A percentile compares a stretch with the other conserved stretches of the same genome.
Evolutionary conservation across 1,140 invertebrate genomes (phyloP).

Genomic region (Drosophila mayri): DNA sequence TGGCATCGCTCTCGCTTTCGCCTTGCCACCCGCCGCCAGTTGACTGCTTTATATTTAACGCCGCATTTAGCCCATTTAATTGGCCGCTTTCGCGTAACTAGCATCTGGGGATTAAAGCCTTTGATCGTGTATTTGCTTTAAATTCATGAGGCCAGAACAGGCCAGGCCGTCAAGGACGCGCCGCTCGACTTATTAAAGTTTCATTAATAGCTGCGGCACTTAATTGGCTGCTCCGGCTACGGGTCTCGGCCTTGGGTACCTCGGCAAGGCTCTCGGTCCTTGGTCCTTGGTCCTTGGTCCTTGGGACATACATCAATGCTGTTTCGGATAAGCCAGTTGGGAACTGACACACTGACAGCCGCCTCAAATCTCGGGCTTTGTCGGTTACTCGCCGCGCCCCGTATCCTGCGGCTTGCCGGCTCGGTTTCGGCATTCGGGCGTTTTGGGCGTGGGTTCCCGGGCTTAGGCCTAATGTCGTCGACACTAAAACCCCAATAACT

Average conservation of each 20-base stretch:
- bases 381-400: constrained; percentile 30
- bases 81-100: constrained; percentile 72
- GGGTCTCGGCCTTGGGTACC: constrained; percentile 21
- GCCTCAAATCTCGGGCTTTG: constrained; percentile 54
- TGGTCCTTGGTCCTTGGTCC: constrained; percentile 8
- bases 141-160: constrained; percentile 52
- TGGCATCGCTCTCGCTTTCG: constrained; percentile 27
- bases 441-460: constrained; percentile 34
- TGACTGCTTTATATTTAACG: constrained; percentile 66
- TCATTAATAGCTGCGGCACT: constrained; percentile 59
- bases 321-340: constrained; percentile 60
- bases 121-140: constrained; percentile 77
- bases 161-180: constrained; percentile 54
- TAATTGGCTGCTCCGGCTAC: constrained; percentile 56
- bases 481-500: constrained; percentile 77
- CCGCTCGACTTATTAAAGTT: constrained; percentile 60
- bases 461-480: constrained; percentile 72
- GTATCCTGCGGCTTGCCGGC: constrained; percentile 33
- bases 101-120: constrained; percentile 74
- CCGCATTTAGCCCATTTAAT: constrained; percentile 77
- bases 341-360: constrained; percentile 63
- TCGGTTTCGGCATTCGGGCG: constrained; percentile 17
- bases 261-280: constrained; percentile 5
- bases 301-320: constrained; percentile 64
- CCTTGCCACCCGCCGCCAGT: constrained; percentile 10